Evolutionary conservation across 1,140 invertebrate genomes (phyloP).

Genomic region (Mactra quadrangularis): DNA sequence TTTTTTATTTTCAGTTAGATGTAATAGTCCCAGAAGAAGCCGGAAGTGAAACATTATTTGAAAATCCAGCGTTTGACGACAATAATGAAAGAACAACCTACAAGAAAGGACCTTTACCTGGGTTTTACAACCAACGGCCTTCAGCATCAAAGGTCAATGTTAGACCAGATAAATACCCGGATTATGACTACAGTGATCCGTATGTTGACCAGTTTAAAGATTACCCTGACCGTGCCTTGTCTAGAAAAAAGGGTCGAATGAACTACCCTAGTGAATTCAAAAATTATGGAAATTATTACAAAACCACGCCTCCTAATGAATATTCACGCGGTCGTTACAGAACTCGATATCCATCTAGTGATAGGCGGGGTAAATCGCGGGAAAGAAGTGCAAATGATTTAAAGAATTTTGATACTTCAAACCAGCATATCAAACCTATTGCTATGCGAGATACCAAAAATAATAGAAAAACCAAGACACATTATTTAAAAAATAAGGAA

Average conservation of each 20-base stretch:
- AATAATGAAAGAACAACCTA: constrained; percentile 29
- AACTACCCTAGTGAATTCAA: not conserved
- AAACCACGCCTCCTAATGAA: constrained; percentile 16
- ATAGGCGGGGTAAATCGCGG: not conserved
- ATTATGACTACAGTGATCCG: constrained; percentile 44
- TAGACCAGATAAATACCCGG: constrained; percentile 5
- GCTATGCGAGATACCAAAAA: constrained; percentile 35
- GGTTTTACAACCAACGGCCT: not conserved
- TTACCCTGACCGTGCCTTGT: not conserved
- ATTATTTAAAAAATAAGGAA: not conserved
- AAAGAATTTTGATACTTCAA: not conserved
- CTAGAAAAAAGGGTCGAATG: not conserved
- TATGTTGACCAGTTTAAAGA: constrained; percentile 9
- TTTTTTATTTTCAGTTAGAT: not conserved
- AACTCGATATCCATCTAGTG: constrained; percentile 4
- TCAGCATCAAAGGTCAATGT: not conserved
- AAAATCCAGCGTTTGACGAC: constrained; percentile 36
- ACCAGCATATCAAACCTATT: not conserved
- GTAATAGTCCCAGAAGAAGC: constrained; percentile 15
- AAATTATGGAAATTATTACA: constrained; percentile 13
- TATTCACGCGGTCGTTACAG: constrained; percentile 3
- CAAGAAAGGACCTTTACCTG: constrained; percentile 42
- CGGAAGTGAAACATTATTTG: constrained; percentile 53
- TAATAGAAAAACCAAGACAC: not conserved
- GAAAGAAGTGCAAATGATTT: constrained; percentile 8